A percentile compares a stretch with the other conserved stretches of the same genome.
phyloP scores from a whole-genome alignment of 2,888 invertebrate species.

The Dryococelus australis region DNA sequence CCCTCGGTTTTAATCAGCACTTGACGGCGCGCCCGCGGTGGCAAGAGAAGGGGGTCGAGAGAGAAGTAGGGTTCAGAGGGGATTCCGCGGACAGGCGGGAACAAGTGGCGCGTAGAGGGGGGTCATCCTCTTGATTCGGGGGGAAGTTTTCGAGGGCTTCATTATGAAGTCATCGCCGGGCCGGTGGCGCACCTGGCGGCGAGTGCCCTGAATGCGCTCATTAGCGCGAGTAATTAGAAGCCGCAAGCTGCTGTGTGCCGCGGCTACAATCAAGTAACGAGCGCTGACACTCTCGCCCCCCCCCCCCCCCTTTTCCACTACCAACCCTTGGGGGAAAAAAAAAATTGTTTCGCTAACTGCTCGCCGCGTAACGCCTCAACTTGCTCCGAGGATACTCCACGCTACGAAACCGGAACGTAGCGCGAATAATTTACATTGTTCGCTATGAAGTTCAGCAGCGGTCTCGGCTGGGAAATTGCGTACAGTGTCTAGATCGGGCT shows the following conservation, averaged over 20 bases:
- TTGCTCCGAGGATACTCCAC: too few species aligned
- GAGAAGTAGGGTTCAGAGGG: neutral
- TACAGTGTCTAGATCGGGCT: too few species aligned
- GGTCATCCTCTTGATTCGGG: neutral
- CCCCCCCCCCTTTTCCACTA: too few species aligned
- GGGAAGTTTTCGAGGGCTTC: conserved; percentile 27
- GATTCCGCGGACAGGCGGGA: neutral
- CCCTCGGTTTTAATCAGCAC: neutral
- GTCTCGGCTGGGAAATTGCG: too few species aligned
- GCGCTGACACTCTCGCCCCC: neutral
- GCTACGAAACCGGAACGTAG: too few species aligned
- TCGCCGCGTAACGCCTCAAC: too few species aligned
- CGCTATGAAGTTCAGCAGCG: too few species aligned
- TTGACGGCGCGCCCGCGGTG: neutral
- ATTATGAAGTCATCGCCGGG: conserved; percentile 17
- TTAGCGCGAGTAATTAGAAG: neutral
- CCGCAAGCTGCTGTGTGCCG: neutral
- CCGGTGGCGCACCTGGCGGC: neutral
- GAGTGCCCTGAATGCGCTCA: neutral
- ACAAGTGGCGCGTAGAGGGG: neutral
- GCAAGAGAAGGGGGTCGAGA: neutral
- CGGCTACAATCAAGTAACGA: neutral
- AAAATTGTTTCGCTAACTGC: too few species aligned
- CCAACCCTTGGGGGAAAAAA: too few species aligned
- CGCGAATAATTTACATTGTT: too few species aligned